Conservation (phyloP, 2,797 vertebrate genomes). For the Dermochelys coriacea region DNA sequence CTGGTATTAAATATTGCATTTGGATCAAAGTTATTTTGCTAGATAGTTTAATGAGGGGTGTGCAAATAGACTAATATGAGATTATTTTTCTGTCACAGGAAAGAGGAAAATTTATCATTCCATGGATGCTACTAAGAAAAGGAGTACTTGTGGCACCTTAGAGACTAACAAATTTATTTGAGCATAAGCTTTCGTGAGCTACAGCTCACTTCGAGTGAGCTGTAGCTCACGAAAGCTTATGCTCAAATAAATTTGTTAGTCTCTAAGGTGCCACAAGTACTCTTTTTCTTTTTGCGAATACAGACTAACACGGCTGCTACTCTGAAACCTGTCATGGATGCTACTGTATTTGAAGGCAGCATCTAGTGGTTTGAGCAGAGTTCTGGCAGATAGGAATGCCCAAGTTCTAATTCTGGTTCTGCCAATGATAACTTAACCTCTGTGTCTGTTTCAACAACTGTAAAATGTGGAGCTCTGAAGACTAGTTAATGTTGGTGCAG, state of each 20-base stretch:
- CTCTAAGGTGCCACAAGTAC: no score
- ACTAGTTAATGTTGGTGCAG: background rate
- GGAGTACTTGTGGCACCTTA: no score
- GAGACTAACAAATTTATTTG: no score
- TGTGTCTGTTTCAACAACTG: rapidly evolving
- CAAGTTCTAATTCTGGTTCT: background rate
- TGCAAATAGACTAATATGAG: background rate
- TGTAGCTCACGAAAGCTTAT: no score
- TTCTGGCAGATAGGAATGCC: background rate
- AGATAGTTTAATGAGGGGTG: background rate
- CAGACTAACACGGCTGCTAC: no score
- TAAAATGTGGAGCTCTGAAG: background rate
- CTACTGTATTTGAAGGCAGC: background rate
- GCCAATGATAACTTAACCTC: background rate
- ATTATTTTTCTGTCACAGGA: background rate
- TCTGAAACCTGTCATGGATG: no score
- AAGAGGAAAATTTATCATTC: background rate
- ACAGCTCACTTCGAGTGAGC: no score
- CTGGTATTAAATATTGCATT: background rate
- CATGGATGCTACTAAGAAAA: background rate
- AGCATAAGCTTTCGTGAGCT: no score
- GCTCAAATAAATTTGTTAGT: no score
- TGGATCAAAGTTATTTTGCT: background rate
- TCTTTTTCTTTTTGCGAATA: no score
- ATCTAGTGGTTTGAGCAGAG: background rate